A percentile compares a stretch with the other conserved stretches of the same genome.
Evolutionary conservation across 2,113 vertebrate genomes (phyloP).

Genomic region (Chroicocephalus ridibundus): DNA sequence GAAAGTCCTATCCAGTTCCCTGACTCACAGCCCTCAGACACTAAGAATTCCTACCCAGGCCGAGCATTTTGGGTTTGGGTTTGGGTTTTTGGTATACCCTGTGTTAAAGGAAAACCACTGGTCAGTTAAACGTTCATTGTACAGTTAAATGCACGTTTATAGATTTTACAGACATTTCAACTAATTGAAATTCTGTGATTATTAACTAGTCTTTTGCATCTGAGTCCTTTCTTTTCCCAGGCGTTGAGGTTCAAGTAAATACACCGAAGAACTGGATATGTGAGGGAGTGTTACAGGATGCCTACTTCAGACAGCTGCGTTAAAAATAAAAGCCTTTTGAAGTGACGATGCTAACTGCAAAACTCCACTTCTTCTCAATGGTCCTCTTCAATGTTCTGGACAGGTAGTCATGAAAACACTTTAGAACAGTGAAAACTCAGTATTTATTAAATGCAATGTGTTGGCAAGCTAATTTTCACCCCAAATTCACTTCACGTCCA

Average conservation of each 20-base stretch:
- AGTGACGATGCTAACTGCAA: neutral
- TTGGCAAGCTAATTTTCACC: neutral
- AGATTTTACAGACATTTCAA: neutral
- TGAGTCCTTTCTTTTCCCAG: neutral
- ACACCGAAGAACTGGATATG: neutral
- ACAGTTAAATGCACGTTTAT: neutral
- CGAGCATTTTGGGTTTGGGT: neutral
- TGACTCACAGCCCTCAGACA: neutral
- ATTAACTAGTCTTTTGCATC: neutral
- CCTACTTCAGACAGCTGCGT: neutral
- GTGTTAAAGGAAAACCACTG: neutral
- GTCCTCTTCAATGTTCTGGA: neutral
- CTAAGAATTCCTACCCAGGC: neutral
- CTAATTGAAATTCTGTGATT: neutral
- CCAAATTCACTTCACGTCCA: accelerated
- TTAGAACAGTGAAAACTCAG: neutral
- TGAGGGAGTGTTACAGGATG: neutral
- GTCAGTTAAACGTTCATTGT: neutral
- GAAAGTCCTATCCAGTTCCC: neutral
- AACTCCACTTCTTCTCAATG: neutral
- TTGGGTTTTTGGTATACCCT: neutral
- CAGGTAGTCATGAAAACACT: neutral
- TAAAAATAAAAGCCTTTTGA: neutral
- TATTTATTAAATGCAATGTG: neutral
- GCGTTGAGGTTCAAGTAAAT: neutral